Evolutionary conservation across 2,888 invertebrate genomes (phyloP).

Genomic region (Orthosia gracilis): DNA sequence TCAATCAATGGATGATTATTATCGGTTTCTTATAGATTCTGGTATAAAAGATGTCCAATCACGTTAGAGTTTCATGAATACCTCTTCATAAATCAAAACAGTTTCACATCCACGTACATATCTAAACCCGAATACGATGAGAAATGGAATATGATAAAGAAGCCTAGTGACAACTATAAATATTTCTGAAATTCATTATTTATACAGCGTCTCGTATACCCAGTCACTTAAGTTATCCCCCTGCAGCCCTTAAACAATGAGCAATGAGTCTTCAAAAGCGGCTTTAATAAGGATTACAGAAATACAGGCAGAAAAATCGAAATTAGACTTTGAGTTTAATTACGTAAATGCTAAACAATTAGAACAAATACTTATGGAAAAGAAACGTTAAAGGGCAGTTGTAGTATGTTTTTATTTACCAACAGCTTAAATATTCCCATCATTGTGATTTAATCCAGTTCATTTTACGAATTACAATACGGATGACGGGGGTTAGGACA

Average conservation of each 20-base stretch:
- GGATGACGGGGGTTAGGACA: conserved; percentile 75
- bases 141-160: too few relatives aligned
- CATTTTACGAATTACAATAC: conserved; percentile 75
- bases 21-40: too few relatives aligned
- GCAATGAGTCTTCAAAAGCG: not conserved
- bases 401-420: conserved; percentile 33
- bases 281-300: not conserved
- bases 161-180: not conserved
- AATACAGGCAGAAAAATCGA: not conserved
- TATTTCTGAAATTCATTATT: not conserved
- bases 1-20: too few relatives aligned
- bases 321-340: not conserved
- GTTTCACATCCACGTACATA: not conserved
- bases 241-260: not conserved
- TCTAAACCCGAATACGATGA: too few relatives aligned
- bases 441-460: conserved; percentile 73
- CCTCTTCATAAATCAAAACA: too few relatives aligned
- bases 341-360: not conserved
- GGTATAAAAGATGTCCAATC: too few relatives aligned
- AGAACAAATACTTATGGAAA: not conserved
- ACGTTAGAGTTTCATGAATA: not conserved
- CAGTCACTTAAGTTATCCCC: not conserved
- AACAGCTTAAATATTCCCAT: conserved; percentile 60
- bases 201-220: conserved; percentile 1
- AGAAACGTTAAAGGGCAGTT: conserved; percentile 30